These are phyloP conservation scores for Seira musarum DNA, from an alignment of 2,888 invertebrate species.

Conservation along the genomic window DNA sequence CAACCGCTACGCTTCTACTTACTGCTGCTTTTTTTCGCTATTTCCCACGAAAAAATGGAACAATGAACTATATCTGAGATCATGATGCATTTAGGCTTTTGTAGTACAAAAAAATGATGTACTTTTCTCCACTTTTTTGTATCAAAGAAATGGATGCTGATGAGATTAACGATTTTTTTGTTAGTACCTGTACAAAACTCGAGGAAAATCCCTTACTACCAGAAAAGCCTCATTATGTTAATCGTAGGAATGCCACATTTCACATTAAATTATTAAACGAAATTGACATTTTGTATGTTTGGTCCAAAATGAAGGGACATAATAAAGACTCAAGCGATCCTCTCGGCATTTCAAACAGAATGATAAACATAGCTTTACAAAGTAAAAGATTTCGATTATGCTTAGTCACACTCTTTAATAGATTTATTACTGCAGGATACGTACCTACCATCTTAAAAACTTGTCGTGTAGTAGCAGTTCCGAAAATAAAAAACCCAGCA, in stretches of 20 bases:
- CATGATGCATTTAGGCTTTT: no score
- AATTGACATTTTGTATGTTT: not conserved
- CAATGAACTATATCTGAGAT: no score
- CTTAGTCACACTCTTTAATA: slow-evolving; percentile 16
- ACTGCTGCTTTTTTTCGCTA: no score
- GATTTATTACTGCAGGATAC: not conserved
- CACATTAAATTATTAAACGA: not conserved
- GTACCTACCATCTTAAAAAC: slow-evolving; percentile 27
- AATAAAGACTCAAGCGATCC: not conserved
- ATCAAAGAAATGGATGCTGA: not conserved
- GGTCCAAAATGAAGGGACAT: not conserved
- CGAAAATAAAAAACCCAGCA: slow-evolving; percentile 22
- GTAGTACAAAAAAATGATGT: no score
- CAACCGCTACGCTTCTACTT: no score
- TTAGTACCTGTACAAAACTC: slow-evolving; percentile 10
- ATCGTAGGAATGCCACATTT: no score
- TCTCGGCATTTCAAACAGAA: not conserved
- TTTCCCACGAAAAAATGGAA: no score
- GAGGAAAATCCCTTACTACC: not conserved
- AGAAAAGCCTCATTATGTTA: not conserved
- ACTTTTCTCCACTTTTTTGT: no score
- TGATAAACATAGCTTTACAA: not conserved
- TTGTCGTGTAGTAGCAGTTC: slow-evolving; percentile 31
- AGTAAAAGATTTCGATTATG: not conserved
- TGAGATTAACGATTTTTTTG: slow-evolving; percentile 32